Evolutionary conservation across 53 echinoderm and acorn worm genomes (phyloP), one percentile per base, ranked within the genome.

Genomic region (Pentamera pediparva): DNA sequence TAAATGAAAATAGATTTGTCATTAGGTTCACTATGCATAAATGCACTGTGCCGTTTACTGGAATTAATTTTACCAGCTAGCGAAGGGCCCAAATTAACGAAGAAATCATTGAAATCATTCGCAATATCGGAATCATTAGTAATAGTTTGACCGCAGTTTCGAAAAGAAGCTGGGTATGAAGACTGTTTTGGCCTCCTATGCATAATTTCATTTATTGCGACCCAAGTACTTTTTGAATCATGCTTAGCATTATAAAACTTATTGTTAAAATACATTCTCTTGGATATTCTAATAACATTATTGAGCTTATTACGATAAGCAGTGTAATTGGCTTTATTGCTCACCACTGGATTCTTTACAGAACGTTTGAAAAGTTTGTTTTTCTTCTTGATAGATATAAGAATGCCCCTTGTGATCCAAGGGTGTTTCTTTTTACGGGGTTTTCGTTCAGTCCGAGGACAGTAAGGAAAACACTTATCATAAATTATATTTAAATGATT

Each of bases 371-470:
- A 33, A 22, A 19, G n/a, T 35, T 62, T 62, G 18, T 35, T 8
- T 35, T 62, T 62, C n/a, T 3, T 31, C 0, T 62, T 32, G 17
- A 62, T 35, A 13, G 35, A 62, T 28, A 17, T 18, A 4, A 62
- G 35, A 17, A 62, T 62, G 37, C 35, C 62, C 15, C 20, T 33
- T 32, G 62, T 62, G 13, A 62, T 34, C 63, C 63, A 62, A 32
- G 34, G 62, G 22, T 62, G 19, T 35, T 35, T 62, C n/a, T 6
- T 62, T 10, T 36, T 62, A 35, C 37, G 4, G 7, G n/a, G 17
- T 35, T 35, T 17, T 22, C 13, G n/a, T 28, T 6, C 30, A 59
- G 4, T 5, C 37, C 20, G 2, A 8, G n/a, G 20, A 62, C 32
- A 2, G 11, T 18, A 34, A 3, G 36, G 36, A 22, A 62, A 62